Evolutionary conservation across 2,113 vertebrate genomes (phyloP).

Genomic region (Campylorhamphus procurvoides): DNA sequence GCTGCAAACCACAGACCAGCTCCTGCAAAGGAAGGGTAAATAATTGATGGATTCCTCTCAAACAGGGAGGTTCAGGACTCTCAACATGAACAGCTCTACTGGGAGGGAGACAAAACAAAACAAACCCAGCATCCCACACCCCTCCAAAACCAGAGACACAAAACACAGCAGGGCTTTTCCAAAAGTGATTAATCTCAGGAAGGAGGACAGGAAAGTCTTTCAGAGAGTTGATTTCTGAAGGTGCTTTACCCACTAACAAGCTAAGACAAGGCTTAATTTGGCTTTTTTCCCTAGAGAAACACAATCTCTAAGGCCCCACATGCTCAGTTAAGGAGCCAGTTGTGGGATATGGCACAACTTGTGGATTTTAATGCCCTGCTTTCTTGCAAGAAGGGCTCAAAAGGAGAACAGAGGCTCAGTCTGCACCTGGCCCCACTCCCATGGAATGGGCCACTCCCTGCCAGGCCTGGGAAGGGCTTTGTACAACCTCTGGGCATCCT

Average conservation of each 20-base stretch:
- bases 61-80: background rate
- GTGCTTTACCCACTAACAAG: background rate
- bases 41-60: background rate
- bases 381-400: background rate
- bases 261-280: accelerated
- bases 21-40: background rate
- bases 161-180: background rate
- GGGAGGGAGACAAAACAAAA: background rate
- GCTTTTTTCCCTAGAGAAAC: background rate
- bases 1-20: background rate
- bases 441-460: accelerated
- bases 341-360: background rate
- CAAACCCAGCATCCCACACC: background rate
- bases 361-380: background rate
- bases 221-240: background rate
- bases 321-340: background rate
- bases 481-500: background rate
- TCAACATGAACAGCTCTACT: background rate
- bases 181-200: background rate
- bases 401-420: background rate
- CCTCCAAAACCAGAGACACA: background rate
- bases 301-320: background rate
- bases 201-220: background rate
- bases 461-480: background rate
- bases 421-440: background rate